Evolutionary conservation across 2,888 invertebrate genomes (phyloP), one percentile per base, ranked within the genome.

Genomic region (Hermaeophaga mercurialis): DNA sequence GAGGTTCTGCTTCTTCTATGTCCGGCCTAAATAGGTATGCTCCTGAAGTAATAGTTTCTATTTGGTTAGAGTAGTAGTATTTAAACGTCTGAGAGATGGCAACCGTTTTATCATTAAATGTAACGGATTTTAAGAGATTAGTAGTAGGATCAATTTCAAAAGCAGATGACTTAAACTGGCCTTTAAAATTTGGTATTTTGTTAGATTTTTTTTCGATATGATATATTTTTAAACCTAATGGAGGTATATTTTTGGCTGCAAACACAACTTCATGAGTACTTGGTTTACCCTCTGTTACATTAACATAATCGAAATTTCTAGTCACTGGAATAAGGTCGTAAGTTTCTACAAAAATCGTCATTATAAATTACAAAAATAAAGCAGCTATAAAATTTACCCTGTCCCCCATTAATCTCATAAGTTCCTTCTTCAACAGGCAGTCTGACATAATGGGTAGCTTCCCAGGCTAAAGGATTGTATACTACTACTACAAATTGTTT

Each of bases 11-110:
- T 11, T 14, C 33, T 19, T 11, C 8, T 18, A 33, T 55, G 14
- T n/a, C 28, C 0, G 91, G 91, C 39, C 91, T 80, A 75, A 93
- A 91, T 22, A 96, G 89, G 69, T 97, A 97, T 0, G 96, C 96
- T 0, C 97, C 97, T 0, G 96, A 95, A 0, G 94, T 2, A 17
- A 33, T 85, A 0, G 72, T 68, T 90, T 91, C 80, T 0, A 91
- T 91, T 3, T 72, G 72, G 28, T 82, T 82, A 0, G 85, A 89
- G 8, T 81, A 78, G 69, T 66, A 66, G 15, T 57, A 60, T 17
- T 59, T 49, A 18, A 63, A 63, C 12, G 47, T 59, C 48, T 66
- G 64, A 9, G 53, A 56, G 4, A 66, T 28, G 6, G 46, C 28
- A 11, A 62, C 14, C 9, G 46, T 56, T n/a, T 59, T 24, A 11